Base-by-base conservation (phyloP, 92 coral and sea anemone genomes). In the Zoanthus sociatus region DNA sequence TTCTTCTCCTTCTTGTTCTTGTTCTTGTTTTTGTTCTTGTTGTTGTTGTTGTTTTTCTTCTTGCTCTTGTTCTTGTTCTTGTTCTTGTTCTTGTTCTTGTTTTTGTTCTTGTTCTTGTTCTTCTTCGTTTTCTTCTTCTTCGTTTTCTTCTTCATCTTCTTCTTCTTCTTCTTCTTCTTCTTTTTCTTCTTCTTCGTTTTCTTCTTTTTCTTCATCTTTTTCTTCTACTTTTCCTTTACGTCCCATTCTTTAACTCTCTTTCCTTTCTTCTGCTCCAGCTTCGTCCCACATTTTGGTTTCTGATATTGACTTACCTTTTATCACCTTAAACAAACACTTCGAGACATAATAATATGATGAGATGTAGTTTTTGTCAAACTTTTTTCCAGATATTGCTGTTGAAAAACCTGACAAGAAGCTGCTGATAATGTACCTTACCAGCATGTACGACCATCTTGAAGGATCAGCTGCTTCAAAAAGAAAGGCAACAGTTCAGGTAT, bases 351-450 rank as follows among this genome's bases (percentile, higher is more conserved):
- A 9, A 44, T 13, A 9, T 74, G 55, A 18, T 77, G 0, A 7
- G 42, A 12, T 9, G 26, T 46, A 33, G 7, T 30, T 77, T 77
- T 3, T 6, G 7, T 87, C 77, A 8, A 18, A 63, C 32, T 0
- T 21, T 10, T 51, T 44, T 13, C 33, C 71, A 97, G 99, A 97
- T 61, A 90, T 97, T 42, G 94, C 96, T 64, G 97, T 95, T 44
- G 87, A 86, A 7, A 90, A 92, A 17, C 99, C 99, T 7, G 99
- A 97, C 79, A 95, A 95, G 89, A 97, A 97, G 91, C 88, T 97
- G 73, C 86, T 97, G 78, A 95, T 97, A 76, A 93, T 97, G 99
- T 97, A 97, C 92, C 76, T 97, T 66, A 89, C 99, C 18, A 95
- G 98, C 69, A 81, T 97, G 88, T 97, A 92, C 72, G 94, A 97